Base-by-base conservation (phyloP, 2,888 invertebrate genomes). In the Asteroscopus sphinx region DNA sequence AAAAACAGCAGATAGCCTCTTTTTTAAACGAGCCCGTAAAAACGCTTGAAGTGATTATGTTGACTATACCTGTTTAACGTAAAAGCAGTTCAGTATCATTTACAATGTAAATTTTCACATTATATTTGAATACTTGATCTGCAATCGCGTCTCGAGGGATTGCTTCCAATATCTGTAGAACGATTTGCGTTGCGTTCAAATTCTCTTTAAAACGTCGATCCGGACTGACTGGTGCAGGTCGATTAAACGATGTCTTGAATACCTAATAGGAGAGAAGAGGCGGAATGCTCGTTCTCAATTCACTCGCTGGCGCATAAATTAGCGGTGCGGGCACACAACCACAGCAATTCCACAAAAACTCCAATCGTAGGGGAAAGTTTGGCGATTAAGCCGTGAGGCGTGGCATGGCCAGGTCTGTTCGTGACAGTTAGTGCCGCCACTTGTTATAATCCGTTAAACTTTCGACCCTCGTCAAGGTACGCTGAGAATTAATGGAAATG, bases 401-500 rank as follows among this genome's bases (percentile, higher is more conserved):
- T 90, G 91, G 91, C 83, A 74, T 75, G 87, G 91, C 87, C 93
- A 91, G 92, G 91, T 87, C 92, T 94, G 93, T 80, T 84, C 83
- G 82, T 88, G 93, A 93, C 93, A 94, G 92, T 92, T 92, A 93
- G 92, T 92, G 91, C 92, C 84, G 87, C 91, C 92, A 92, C 92
- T 93, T 92, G 90, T 91, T 93, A 93, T 93, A 93, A 92, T 92
- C 90, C 89, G 90, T 90, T 89, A 83, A 93, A 94, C 91, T 93
- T 93, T 89, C 86, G 88, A 92, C 93, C 93, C 92, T 91, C 91
- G 91, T 93, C 90, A 92, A 93, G 93, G 93, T 93, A 88, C 80
- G 83, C 85, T 76, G 82, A 82, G 87, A 88, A 91, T 92, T 89
- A 91, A 93, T 92, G 90, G 90, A 83, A 87, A 87, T 86, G 87